Evolutionary conservation across 2,113 vertebrate genomes (phyloP).

Genomic region (Hippocampus barbouri): DNA sequence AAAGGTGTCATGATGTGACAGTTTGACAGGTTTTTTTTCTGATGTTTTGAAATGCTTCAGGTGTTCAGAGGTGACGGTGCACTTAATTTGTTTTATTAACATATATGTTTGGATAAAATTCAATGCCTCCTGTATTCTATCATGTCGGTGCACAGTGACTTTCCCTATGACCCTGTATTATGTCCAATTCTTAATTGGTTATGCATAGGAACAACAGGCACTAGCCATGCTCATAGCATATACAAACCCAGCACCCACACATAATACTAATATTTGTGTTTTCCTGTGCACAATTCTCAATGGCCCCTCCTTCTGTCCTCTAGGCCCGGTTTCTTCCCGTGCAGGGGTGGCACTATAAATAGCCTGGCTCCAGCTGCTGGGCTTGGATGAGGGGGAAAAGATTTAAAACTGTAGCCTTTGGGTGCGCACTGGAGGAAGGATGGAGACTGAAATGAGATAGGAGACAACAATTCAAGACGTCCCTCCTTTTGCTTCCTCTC

Average conservation of each 20-base stretch:
- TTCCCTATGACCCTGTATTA: background rate
- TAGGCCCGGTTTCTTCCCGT: slow-evolving; percentile 36
- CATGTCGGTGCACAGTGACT: background rate
- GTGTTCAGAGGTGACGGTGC: too few relatives aligned
- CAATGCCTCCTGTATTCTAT: too few relatives aligned
- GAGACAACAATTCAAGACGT: slow-evolving; percentile 54
- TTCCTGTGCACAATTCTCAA: slow-evolving; percentile 37
- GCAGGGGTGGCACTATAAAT: slow-evolving; percentile 60
- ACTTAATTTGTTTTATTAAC: too few relatives aligned
- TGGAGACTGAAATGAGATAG: slow-evolving; percentile 50
- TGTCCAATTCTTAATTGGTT: background rate
- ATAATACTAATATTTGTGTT: slow-evolving; percentile 20
- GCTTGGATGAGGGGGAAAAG: slow-evolving; percentile 32
- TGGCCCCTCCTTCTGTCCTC: slow-evolving; percentile 40
- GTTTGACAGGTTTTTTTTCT: too few relatives aligned
- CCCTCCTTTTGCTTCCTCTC: slow-evolving; percentile 48
- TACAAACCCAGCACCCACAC: slow-evolving; percentile 1
- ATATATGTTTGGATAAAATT: too few relatives aligned
- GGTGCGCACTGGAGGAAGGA: slow-evolving; percentile 38
- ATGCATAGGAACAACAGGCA: background rate
- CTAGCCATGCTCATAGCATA: background rate
- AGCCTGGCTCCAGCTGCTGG: slow-evolving; percentile 60
- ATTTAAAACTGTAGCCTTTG: slow-evolving; percentile 39
- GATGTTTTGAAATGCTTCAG: too few relatives aligned
- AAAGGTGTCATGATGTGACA: too few relatives aligned